These are phyloP conservation scores for Netelia fuscicornis DNA, from an alignment of 2,888 invertebrate genomes.

Conservation along the genomic window DNA sequence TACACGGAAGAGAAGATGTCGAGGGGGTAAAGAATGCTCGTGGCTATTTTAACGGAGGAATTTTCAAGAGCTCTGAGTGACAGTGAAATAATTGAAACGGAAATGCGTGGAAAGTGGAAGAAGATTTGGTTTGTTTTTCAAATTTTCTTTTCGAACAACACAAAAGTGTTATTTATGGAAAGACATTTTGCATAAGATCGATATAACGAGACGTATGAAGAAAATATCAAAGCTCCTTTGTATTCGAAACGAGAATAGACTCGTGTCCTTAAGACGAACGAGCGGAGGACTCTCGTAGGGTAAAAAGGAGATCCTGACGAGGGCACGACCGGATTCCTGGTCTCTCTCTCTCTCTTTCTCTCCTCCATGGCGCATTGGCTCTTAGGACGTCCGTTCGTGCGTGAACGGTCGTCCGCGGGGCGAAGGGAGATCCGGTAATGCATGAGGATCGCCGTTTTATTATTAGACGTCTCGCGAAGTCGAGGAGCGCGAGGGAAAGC, in stretches of 20 bases:
- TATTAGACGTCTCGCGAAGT: conserved; percentile 71
- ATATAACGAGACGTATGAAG: too few relatives aligned
- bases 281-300: neutral
- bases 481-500: conserved; percentile 40
- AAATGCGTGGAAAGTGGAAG: too few relatives aligned
- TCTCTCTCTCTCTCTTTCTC: conserved; percentile 58
- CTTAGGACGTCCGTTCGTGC: conserved; percentile 76
- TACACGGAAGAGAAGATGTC: conserved; percentile 1
- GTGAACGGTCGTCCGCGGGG: conserved; percentile 72
- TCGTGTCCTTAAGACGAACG: neutral
- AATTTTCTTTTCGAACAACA: too few relatives aligned
- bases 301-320: conserved; percentile 32
- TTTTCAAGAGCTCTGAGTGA: too few relatives aligned
- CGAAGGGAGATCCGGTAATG: conserved; percentile 56
- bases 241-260: conserved; percentile 1
- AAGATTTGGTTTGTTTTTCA: too few relatives aligned
- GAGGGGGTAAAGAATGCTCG: too few relatives aligned
- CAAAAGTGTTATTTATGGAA: too few relatives aligned
- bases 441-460: conserved; percentile 74
- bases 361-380: conserved; percentile 60
- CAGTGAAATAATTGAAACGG: too few relatives aligned
- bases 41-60: too few relatives aligned
- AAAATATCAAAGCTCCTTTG: too few relatives aligned
- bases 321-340: conserved; percentile 76
- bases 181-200: too few relatives aligned